Percentiles rank a stretch among this genome's conserved stretches.
Conservation (phyloP, 2,888 invertebrate species). For the Scaeva pyrastri region DNA sequence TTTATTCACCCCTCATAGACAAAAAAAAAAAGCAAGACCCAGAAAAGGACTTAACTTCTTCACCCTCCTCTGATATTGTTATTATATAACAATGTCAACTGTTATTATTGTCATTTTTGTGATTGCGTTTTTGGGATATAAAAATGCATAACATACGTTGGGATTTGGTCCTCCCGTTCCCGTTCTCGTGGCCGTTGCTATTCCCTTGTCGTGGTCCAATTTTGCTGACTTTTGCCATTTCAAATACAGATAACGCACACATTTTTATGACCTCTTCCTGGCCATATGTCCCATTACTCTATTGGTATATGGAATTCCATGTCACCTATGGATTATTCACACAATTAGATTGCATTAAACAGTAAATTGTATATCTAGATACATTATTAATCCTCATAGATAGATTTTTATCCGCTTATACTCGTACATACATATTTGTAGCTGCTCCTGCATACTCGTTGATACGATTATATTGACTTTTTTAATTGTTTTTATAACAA, state of each 20-base stretch:
- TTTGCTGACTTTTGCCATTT: slow-evolving; percentile 56
- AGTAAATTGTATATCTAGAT: slow-evolving; percentile 25
- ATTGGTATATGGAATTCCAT: slow-evolving; percentile 13
- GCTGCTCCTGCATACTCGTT: not conserved
- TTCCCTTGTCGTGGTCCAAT: slow-evolving; percentile 28
- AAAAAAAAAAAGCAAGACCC: not conserved
- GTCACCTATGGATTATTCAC: slow-evolving; percentile 52
- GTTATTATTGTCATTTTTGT: slow-evolving; percentile 77
- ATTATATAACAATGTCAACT: slow-evolving; percentile 34
- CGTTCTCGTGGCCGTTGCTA: not conserved
- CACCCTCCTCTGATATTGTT: slow-evolving; percentile 60
- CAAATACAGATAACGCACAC: slow-evolving; percentile 11
- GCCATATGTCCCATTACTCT: slow-evolving; percentile 38
- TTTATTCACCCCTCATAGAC: slow-evolving; percentile 42
- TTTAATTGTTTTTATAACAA: slow-evolving; percentile 20
- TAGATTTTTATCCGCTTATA: slow-evolving; percentile 11
- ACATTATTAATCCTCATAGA: slow-evolving; percentile 29
- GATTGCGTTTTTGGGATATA: slow-evolving; percentile 77
- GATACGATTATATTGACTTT: not conserved
- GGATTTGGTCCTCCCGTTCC: not conserved
- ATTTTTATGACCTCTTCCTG: slow-evolving; percentile 55
- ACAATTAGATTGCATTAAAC: slow-evolving; percentile 53
- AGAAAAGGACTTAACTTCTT: slow-evolving; percentile 51
- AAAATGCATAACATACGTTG: slow-evolving; percentile 75
- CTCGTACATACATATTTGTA: not conserved